A percentile compares a stretch with the other conserved stretches of the same genome.
phyloP scores from a whole-genome alignment of 2,113 vertebrate genomes.

The Podocnemis expansa region DNA sequence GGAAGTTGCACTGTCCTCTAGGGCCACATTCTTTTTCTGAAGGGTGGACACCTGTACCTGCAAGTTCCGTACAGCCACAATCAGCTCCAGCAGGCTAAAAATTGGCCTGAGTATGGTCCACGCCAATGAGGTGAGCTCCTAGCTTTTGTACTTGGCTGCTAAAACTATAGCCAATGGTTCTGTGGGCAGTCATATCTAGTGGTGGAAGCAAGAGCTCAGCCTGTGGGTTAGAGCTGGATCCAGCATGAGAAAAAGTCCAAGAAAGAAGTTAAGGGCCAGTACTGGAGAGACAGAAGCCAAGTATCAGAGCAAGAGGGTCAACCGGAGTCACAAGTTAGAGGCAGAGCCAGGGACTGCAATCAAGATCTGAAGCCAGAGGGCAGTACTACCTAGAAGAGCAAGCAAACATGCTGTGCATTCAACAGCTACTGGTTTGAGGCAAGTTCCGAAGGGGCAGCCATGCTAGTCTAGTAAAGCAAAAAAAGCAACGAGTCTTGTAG shows the following conservation, averaged over 20 bases:
- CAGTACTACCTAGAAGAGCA: background rate
- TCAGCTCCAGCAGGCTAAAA: background rate
- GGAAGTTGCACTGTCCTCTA: no score
- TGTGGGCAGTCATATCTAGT: background rate
- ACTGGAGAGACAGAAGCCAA: background rate
- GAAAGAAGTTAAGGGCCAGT: background rate
- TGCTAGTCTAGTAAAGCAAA: no score
- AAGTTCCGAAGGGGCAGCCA: no score
- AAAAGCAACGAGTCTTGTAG: no score
- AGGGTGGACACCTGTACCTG: no score
- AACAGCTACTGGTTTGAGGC: no score
- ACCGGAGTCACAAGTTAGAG: background rate
- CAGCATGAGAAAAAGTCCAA: background rate
- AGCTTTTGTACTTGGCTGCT: background rate
- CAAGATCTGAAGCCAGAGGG: background rate
- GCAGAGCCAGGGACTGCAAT: background rate
- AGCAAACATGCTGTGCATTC: background rate
- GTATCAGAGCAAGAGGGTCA: background rate
- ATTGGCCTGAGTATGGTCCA: background rate
- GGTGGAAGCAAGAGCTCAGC: background rate
- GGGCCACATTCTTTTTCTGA: no score
- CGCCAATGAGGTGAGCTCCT: no score
- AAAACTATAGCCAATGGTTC: background rate
- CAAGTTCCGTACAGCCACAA: no score
- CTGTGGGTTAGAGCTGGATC: background rate